A percentile compares a stretch with the other conserved stretches of the same genome.
These are phyloP conservation scores for Dasysyrphus tricinctus DNA, from an alignment of 2,888 invertebrate species.

Conservation along the genomic window DNA sequence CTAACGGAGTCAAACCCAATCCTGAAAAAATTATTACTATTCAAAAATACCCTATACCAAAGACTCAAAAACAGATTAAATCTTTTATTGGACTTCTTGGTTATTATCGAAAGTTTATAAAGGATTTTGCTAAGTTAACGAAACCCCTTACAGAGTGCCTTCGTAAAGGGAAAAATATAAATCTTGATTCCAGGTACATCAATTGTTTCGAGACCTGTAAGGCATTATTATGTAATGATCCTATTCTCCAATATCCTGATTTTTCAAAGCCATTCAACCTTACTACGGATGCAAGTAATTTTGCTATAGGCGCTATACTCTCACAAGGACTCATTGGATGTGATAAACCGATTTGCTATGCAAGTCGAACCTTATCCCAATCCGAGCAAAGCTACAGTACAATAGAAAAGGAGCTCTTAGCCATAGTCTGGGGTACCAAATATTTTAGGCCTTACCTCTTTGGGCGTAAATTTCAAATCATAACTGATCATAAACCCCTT, in stretches of 20 bases:
- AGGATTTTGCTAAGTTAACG: constrained; percentile 43
- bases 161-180: neutral
- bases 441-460: too few relatives aligned
- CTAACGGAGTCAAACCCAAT: constrained; percentile 35
- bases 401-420: constrained; percentile 81
- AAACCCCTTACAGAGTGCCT: constrained; percentile 35
- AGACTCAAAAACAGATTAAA: constrained; percentile 36
- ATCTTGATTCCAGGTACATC: neutral
- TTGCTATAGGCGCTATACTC: constrained; percentile 75
- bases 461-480: too few relatives aligned
- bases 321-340: constrained; percentile 61
- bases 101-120: constrained; percentile 19
- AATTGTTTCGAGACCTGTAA: constrained; percentile 37
- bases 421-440: too few relatives aligned
- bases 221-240: constrained; percentile 27
- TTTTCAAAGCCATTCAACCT: constrained; percentile 27
- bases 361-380: constrained; percentile 76
- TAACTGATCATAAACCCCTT: too few relatives aligned
- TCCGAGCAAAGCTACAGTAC: constrained; percentile 55
- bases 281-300: constrained; percentile 17
- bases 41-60: constrained; percentile 37
- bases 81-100: neutral
- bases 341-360: constrained; percentile 76
- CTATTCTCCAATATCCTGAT: constrained; percentile 21
- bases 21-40: constrained; percentile 25